These are phyloP conservation scores for Mystacornis crossleyi DNA, from an alignment of 2,113 vertebrate species.

Conservation along the genomic window DNA sequence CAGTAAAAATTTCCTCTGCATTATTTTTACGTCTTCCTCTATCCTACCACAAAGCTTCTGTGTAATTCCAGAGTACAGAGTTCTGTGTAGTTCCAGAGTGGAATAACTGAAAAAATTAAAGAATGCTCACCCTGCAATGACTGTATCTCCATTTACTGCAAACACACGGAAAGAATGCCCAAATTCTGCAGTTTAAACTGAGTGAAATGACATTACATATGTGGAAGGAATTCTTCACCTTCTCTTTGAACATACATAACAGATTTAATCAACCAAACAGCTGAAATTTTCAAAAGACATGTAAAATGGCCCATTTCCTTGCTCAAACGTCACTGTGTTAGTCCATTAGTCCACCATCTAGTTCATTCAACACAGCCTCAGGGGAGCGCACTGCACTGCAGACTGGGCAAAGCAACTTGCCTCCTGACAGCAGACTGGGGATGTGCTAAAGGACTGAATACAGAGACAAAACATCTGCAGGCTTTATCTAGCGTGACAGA, in stretches of 20 bases:
- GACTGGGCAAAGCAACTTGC: background rate
- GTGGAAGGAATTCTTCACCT: background rate
- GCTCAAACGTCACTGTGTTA: background rate
- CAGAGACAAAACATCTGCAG: background rate
- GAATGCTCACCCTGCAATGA: background rate
- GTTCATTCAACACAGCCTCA: background rate
- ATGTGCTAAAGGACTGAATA: background rate
- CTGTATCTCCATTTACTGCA: background rate
- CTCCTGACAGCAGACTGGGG: background rate
- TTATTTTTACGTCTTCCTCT: background rate
- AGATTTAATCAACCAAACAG: background rate
- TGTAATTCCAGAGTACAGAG: background rate
- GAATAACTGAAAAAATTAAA: background rate
- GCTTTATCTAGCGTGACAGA: background rate
- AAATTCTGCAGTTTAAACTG: background rate
- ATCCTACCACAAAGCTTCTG: background rate
- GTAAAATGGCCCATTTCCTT: background rate
- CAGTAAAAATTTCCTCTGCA: background rate
- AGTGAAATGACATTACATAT: background rate
- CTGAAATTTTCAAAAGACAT: background rate
- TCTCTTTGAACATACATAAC: background rate
- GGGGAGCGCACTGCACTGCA: background rate
- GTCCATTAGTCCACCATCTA: background rate
- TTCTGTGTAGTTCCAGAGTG: too few relatives aligned
- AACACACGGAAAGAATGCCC: background rate